Evolutionary conservation across 2,797 vertebrate species (phyloP).

Genomic region (Hippocampus kuda): DNA sequence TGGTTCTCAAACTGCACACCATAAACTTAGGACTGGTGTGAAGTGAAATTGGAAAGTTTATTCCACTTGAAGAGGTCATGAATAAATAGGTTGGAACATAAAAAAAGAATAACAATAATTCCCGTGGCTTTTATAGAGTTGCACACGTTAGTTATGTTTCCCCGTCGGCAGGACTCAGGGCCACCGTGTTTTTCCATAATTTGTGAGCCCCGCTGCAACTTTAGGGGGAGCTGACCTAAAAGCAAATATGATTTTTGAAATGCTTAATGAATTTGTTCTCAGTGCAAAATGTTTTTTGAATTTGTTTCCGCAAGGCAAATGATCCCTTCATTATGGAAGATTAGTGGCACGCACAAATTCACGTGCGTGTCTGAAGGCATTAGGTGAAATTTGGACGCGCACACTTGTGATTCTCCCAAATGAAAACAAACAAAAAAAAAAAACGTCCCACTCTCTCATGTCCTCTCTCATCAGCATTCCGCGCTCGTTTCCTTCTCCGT

Average conservation of each 20-base stretch:
- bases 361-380: slow-evolving; percentile 29
- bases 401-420: slow-evolving; percentile 44
- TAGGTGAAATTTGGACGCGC: slow-evolving; percentile 45
- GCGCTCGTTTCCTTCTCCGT: not conserved
- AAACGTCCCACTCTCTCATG: slow-evolving; percentile 10
- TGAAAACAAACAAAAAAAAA: slow-evolving; percentile 19
- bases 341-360: slow-evolving; percentile 55
- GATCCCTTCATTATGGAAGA: slow-evolving; percentile 73
- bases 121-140: too few relatives aligned
- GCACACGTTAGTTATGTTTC: too few relatives aligned
- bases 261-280: not conserved
- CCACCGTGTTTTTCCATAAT: not conserved
- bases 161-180: too few relatives aligned
- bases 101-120: too few relatives aligned
- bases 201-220: not conserved
- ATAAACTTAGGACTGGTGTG: too few relatives aligned
- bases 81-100: too few relatives aligned
- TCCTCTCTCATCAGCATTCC: slow-evolving; percentile 9
- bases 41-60: too few relatives aligned
- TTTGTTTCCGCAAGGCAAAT: slow-evolving; percentile 69
- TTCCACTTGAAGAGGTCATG: too few relatives aligned
- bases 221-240: not conserved
- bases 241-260: not conserved
- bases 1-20: too few relatives aligned
- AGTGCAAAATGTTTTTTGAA: slow-evolving; percentile 57